Base-by-base conservation (phyloP, 2,113 vertebrate genomes). In the Alligator mississippiensis region DNA sequence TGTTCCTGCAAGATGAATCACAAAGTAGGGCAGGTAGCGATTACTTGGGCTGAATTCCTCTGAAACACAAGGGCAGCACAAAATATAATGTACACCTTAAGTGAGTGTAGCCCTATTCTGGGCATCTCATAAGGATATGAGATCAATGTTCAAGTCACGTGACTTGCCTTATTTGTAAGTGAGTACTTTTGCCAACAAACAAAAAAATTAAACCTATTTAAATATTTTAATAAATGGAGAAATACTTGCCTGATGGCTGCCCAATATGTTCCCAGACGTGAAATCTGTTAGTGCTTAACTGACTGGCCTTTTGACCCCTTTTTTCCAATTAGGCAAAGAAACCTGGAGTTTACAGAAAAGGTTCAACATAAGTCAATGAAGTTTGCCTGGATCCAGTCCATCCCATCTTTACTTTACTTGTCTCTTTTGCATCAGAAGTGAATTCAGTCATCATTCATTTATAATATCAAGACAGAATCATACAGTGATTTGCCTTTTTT, bases 401-500 rank as follows among this genome's bases (percentile, higher is more conserved):
- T 68, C 18, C 2, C 6, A 17, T 87, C 66, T 70, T 80, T 80
- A 9, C 4, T 38, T 30, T 22, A 63, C 12, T 19, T 19, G 4
- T 5, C 34, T 80, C 70, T 27, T 47, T 74, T 47, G 47, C 70
- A 74, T 12, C 70, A 59, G 58, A 18, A 89, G 88, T 17, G 84
- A 80, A 68, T 18, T 30, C 25, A 74, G 34, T 47, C 47, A 47
- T 22, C 34, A 74, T 74, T 24, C 0, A 22, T 61, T 77, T 0
- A 3, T 82, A 54, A 82, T 21, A 22, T 81, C 38, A 87, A 27
- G 54, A 61, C 54, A 7, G 76, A 75, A 38, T n/a, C 25, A 57
- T 24, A 70, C 15, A 22, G 64, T 85, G 57, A 85, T 88, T 68
- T 87, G 12, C 16, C 77, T 68, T 84, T 24, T 84, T 19, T 90